Evolutionary conservation across 2,797 vertebrate genomes (phyloP).

Genomic region (Enteromius mattozi): DNA sequence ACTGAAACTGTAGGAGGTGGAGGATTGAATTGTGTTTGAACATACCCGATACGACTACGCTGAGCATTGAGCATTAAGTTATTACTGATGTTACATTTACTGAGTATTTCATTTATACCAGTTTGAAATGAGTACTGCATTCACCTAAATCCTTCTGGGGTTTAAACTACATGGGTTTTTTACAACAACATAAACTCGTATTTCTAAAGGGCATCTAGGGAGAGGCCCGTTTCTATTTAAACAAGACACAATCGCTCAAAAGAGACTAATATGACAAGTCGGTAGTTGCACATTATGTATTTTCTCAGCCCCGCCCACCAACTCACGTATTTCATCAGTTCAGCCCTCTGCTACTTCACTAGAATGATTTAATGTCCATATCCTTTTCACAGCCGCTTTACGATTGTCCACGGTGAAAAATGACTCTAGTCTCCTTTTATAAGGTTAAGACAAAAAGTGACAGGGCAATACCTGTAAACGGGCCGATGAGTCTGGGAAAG

Average conservation of each 20-base stretch:
- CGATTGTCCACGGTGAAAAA: constrained; percentile 39
- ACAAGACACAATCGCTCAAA: constrained; percentile 36
- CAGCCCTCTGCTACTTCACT: constrained; percentile 3
- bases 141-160: constrained; percentile 28
- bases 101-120: constrained; percentile 1
- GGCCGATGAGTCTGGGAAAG: constrained; percentile 58
- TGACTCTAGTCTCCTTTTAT: constrained; percentile 43
- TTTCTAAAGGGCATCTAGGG: constrained; percentile 33
- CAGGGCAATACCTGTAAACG: constrained; percentile 47
- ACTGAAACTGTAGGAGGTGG: not conserved
- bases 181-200: constrained; percentile 23
- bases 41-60: not conserved
- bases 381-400: not conserved
- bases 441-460: constrained; percentile 40
- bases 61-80: not conserved
- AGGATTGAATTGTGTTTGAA: not conserved
- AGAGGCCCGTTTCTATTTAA: constrained; percentile 37
- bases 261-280: constrained; percentile 36
- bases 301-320: constrained; percentile 27
- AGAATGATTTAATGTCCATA: constrained; percentile 38
- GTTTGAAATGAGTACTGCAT: constrained; percentile 20
- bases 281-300: constrained; percentile 39
- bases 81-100: constrained; percentile 38
- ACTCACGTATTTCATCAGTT: constrained; percentile 14
- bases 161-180: constrained; percentile 29